phyloP scores from a whole-genome alignment of 2,888 invertebrate species.

The Eucera pruinosa region DNA sequence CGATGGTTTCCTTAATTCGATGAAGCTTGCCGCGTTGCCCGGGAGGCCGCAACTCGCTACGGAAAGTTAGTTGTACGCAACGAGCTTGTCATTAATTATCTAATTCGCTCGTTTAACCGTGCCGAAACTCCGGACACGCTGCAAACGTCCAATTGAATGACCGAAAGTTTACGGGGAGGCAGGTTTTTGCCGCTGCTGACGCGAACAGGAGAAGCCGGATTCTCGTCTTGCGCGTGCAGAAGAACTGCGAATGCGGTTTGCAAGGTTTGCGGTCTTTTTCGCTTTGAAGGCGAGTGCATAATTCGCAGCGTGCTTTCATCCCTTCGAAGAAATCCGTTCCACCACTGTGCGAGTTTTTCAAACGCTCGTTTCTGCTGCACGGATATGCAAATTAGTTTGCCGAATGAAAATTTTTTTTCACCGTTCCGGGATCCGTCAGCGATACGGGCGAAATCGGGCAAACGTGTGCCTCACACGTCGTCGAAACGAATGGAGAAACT shows the following conservation, averaged over 20 bases:
- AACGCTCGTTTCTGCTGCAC: neutral
- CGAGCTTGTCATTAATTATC: slow-evolving; percentile 13
- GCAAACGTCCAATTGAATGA: neutral
- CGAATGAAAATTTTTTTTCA: slow-evolving; percentile 24
- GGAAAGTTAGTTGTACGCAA: neutral
- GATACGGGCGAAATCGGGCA: neutral
- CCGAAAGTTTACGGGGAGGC: slow-evolving; percentile 4
- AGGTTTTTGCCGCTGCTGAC: slow-evolving; percentile 15
- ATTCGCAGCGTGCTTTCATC: slow-evolving; percentile 13
- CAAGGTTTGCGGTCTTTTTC: slow-evolving; percentile 34
- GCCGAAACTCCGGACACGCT: too few relatives aligned
- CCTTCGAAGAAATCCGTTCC: slow-evolving; percentile 19
- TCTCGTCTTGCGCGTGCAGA: slow-evolving; percentile 11
- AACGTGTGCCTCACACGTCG: too few relatives aligned
- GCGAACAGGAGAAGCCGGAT: slow-evolving; percentile 7
- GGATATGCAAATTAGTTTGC: slow-evolving; percentile 21
- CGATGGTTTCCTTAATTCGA: slow-evolving; percentile 17
- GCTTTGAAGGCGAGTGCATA: slow-evolving; percentile 22
- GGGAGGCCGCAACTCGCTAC: too few relatives aligned
- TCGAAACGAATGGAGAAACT: too few relatives aligned
- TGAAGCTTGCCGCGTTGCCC: neutral
- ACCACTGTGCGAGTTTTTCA: slow-evolving; percentile 1
- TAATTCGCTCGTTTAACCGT: slow-evolving; percentile 18
- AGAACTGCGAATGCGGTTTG: slow-evolving; percentile 26
- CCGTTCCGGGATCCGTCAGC: neutral